Evolutionary conservation across 1,140 invertebrate species (phyloP).

Genomic region (Nylanderia fulva): DNA sequence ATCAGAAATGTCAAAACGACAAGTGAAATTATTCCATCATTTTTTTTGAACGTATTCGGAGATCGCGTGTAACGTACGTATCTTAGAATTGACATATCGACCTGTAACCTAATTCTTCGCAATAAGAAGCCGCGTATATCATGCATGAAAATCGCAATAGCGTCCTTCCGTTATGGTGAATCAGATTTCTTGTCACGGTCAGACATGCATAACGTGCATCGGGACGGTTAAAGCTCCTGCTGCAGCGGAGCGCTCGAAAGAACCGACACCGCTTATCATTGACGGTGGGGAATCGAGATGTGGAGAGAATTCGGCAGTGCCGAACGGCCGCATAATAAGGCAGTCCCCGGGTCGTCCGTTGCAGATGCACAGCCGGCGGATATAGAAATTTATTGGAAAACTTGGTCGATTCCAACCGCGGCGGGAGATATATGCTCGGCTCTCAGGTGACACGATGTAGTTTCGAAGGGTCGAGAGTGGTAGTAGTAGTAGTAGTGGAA

Average conservation of each 20-base stretch:
- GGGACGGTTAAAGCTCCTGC: slow-evolving; percentile 11
- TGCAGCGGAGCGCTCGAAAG: not conserved
- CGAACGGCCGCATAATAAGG: slow-evolving; percentile 56
- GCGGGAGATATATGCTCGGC: slow-evolving; percentile 35
- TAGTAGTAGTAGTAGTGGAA: not conserved
- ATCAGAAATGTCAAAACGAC: not conserved
- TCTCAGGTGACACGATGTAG: slow-evolving; percentile 59
- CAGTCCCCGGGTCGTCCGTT: slow-evolving; percentile 46
- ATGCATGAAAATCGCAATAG: slow-evolving; percentile 33
- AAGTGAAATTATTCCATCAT: not conserved
- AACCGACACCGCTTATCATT: slow-evolving; percentile 37
- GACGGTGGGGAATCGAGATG: slow-evolving; percentile 43
- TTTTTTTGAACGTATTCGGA: not conserved
- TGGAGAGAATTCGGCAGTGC: slow-evolving; percentile 37
- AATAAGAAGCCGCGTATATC: not conserved
- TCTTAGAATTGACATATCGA: not conserved
- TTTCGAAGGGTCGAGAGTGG: slow-evolving; percentile 18
- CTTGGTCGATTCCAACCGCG: slow-evolving; percentile 47
- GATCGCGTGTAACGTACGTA: not conserved
- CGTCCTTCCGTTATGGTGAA: slow-evolving; percentile 38
- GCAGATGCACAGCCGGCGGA: slow-evolving; percentile 52
- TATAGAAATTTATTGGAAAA: slow-evolving; percentile 49
- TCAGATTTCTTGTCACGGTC: slow-evolving; percentile 50
- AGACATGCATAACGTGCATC: slow-evolving; percentile 13
- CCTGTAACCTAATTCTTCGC: slow-evolving; percentile 6